phyloP scores from a whole-genome alignment of 2,113 vertebrate genomes.

The Macheiramphus alcinus region DNA sequence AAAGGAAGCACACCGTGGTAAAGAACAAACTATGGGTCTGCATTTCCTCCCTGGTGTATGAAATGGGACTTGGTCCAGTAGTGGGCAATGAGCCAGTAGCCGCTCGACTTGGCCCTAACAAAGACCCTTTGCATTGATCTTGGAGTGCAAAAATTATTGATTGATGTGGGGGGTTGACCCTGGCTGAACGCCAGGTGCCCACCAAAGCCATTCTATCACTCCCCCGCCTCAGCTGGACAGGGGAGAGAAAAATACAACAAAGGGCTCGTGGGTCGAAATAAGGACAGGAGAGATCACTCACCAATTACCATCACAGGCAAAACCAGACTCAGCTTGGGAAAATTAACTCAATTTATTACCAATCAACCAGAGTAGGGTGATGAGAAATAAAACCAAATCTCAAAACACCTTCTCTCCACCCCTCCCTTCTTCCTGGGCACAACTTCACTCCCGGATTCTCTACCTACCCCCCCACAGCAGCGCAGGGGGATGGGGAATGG shows the following conservation, averaged over 20 bases:
- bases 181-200: no score
- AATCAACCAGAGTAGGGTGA: background rate
- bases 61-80: background rate
- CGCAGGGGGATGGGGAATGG: background rate
- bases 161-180: background rate
- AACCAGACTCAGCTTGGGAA: no score
- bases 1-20: background rate
- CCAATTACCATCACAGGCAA: no score
- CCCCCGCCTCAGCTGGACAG: no score
- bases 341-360: background rate
- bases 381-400: background rate
- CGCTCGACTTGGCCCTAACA: background rate
- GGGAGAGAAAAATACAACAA: no score
- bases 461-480: background rate
- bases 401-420: background rate
- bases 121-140: background rate
- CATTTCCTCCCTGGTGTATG: background rate
- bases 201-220: no score
- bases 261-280: no score
- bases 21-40: background rate
- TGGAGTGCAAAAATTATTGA: background rate
- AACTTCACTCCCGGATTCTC: background rate
- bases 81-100: background rate
- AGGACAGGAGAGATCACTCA: no score
- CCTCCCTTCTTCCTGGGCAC: no score